phyloP scores from a whole-genome alignment of 2,888 invertebrate species.

The Bombyx huttoni region DNA sequence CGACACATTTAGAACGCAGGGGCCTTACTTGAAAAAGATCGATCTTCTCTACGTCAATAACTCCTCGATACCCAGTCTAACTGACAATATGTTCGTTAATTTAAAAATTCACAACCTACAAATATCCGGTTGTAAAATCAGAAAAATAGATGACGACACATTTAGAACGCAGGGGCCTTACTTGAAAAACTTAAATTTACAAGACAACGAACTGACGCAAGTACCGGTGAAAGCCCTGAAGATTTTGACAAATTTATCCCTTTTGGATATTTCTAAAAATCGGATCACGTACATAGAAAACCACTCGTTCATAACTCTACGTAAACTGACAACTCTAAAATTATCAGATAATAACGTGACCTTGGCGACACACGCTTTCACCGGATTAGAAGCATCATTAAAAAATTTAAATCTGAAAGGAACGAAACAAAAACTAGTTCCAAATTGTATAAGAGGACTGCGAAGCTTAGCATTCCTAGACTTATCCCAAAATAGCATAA shows the following conservation, averaged over 20 bases:
- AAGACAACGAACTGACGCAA: conserved; percentile 84
- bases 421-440: conserved; percentile 84
- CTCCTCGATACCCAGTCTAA: conserved; percentile 80
- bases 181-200: conserved; percentile 86
- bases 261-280: conserved; percentile 89
- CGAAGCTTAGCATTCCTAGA: conserved; percentile 89
- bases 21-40: conserved; percentile 83
- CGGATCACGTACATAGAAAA: conserved; percentile 80
- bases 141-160: conserved; percentile 78
- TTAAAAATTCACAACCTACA: conserved; percentile 86
- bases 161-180: conserved; percentile 87
- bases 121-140: conserved; percentile 86
- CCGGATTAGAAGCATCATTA: conserved; percentile 84
- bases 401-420: conserved; percentile 93
- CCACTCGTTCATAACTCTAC: conserved; percentile 80
- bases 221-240: conserved; percentile 83
- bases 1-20: conserved; percentile 88
- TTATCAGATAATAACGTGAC: conserved; percentile 90
- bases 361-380: conserved; percentile 77
- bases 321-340: conserved; percentile 84
- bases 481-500: conserved; percentile 88
- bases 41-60: conserved; percentile 91
- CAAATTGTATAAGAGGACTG: conserved; percentile 83
- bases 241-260: conserved; percentile 77
- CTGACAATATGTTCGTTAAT: conserved; percentile 77